Base-by-base conservation (phyloP, 2,888 invertebrate genomes). In the Andricus quercusramuli region DNA sequence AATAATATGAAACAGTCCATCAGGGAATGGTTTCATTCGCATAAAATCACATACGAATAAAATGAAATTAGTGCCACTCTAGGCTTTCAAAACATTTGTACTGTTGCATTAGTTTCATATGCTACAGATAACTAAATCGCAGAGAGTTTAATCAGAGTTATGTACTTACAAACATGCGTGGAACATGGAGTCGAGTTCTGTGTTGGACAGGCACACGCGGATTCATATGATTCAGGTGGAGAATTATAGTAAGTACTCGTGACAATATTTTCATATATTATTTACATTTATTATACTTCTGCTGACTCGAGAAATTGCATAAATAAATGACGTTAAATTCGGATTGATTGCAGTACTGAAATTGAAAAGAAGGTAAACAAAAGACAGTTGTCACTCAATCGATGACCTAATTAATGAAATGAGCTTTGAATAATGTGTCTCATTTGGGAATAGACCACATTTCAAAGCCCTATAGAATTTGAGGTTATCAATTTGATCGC, bases 91-190 rank as follows among this genome's bases (percentile, higher is more conserved):
- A 74, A 56, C 15, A 74, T 56, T 70, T 70, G 51, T 51, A 70
- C 29, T 74, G 32, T n/a, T 32, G 29, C 56, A 37, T 37, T 74
- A 74, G 59, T 74, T 59, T 32, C 32, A 51, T 13, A 29, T n/a
- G 56, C 74, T 32, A 37, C 56, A 74, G 74, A 56, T 32, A 56
- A 29, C 47, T 17, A 47, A 47, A 47, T 47, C 17, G 17, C 22
- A 56, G 74, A 74, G 51, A 56, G 25, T 32, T 56, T 56, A 74
- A 51, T 74, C 56, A 20, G 68, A 74, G n/a, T 74, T 74, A 70
- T 32, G 8, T 56, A 32, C 20, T 74, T 74, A 70, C 20, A 3
- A 32, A n/a, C 20, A 25, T 22, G 20, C 51, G 29, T 29, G 5
- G 51, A n/a, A 74, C 13, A 15, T 25, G 62, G 32, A 51, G 56